Base-by-base conservation (phyloP, 2,888 invertebrate genomes). In the Leptothorax acervorum region DNA sequence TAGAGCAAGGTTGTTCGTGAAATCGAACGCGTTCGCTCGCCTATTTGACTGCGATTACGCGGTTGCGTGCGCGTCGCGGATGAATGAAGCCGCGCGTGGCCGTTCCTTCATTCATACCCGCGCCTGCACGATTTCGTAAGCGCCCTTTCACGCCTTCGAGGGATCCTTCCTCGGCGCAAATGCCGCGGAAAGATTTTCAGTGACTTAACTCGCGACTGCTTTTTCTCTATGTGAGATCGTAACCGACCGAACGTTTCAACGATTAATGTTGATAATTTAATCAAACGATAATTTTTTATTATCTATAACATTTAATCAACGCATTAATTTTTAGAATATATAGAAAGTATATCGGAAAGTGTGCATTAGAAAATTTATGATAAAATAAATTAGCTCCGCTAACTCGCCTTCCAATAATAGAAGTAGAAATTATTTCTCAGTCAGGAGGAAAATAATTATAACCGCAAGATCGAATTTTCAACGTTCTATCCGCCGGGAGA, bases 1-100 rank as follows among this genome's bases (percentile, higher is more conserved):
- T 91, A 89, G 92, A 90, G 92, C 93, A 93, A 93, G 93, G 93
- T 93, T 93, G 92, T 87, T 88, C 88, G 86, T 87, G 89, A 87
- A 87, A 87, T 83, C 85, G 86, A 89, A 86, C 86, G 86, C 88
- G 90, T 88, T 51, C 68, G n/a, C 55, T 39, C 86, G 86, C 84
- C 81, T 23, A 81, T 81, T 87, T 68, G 83, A 81, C 74, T 68
- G 11, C 86, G 79, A 88, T 88, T 87, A 86, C 84, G 78, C 71
- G 79, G 70, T 78, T 84, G 84, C 83, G 65, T 84, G 39, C 68
- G 83, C 83, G 83, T 74, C 79, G 85, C 78, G 82, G 79, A 88
- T 88, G 87, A 91, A 91, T 90, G 91, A 88, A 91, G 86, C 82
- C 82, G 82, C 66, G 75, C 63, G 57, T 60, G 57, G 66, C 18